Conservation (phyloP, 2,113 vertebrate species). For the Elaphurus davidianus region DNA sequence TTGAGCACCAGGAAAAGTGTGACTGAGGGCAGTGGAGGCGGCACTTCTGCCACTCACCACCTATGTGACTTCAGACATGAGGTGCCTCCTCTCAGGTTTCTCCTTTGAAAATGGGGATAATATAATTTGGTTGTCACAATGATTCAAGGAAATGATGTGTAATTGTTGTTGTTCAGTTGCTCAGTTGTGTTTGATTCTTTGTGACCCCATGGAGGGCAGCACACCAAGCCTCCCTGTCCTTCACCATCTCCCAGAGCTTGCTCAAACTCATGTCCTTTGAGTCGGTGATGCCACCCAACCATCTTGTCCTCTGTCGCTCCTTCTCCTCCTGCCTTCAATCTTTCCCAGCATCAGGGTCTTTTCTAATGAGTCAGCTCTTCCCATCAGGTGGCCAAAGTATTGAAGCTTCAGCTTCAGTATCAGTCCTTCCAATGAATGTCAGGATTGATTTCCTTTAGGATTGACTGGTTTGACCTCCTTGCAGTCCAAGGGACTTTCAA, state of each 20-base stretch:
- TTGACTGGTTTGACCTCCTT: background rate
- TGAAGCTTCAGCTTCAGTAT: background rate
- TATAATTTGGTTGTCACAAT: background rate
- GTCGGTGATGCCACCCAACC: background rate
- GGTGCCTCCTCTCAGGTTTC: background rate
- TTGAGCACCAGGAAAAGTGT: accelerated
- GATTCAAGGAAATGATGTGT: background rate
- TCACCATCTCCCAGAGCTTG: background rate
- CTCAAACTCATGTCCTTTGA: background rate
- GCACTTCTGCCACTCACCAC: background rate
- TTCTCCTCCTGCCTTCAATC: background rate
- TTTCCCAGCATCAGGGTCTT: background rate
- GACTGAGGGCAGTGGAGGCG: too few relatives aligned
- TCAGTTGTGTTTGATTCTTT: background rate
- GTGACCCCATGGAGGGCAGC: background rate
- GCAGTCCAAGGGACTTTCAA: background rate
- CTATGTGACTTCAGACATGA: background rate
- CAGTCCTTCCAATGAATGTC: background rate
- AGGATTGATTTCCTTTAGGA: background rate
- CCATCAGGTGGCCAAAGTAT: background rate
- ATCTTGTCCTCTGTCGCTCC: accelerated
- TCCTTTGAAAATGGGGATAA: background rate
- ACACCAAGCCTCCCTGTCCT: background rate
- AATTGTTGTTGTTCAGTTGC: background rate
- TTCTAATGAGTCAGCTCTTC: background rate